Percentiles rank a stretch among this genome's conserved stretches.
Evolutionary conservation across 2,797 vertebrate species (phyloP).

Genomic region (Champsocephalus gunnari): DNA sequence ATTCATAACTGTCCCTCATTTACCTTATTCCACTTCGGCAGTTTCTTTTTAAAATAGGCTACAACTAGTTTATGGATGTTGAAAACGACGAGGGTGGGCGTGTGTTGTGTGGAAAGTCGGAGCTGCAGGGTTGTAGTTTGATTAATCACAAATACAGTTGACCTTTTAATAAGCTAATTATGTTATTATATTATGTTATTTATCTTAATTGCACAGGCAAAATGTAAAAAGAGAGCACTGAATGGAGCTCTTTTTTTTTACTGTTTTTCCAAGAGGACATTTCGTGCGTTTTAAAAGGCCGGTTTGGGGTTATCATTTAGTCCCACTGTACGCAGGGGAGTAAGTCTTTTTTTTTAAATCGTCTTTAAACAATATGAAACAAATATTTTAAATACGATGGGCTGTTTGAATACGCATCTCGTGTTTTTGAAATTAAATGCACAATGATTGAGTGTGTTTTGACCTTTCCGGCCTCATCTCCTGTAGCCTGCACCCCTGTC

Average conservation of each 20-base stretch:
- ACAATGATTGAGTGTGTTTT: constrained; percentile 15
- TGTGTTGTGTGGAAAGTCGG: constrained; percentile 27
- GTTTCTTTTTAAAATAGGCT: not conserved
- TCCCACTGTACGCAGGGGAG: not conserved
- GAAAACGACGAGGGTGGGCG: constrained; percentile 20
- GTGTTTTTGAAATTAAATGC: not conserved
- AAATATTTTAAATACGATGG: not conserved
- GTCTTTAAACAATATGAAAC: not conserved
- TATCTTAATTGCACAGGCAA: not conserved
- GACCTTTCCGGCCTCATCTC: constrained; percentile 34
- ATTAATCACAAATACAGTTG: constrained; percentile 31
- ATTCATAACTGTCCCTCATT: not conserved
- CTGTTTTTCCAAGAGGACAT: not conserved
- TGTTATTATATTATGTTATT: not conserved
- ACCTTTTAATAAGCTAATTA: constrained; percentile 14
- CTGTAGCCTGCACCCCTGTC: not conserved
- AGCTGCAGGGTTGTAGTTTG: constrained; percentile 25
- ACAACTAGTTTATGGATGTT: not conserved
- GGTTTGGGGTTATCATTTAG: not conserved
- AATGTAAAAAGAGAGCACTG: not conserved
- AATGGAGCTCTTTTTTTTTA: not conserved
- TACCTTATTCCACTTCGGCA: constrained; percentile 2
- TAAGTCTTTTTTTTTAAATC: not conserved
- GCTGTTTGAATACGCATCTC: not conserved
- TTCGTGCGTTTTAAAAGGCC: constrained; percentile 26